Percentiles rank a stretch among this genome's conserved stretches.
Evolutionary conservation across 2,888 invertebrate species (phyloP).

Genomic region (Plagiodera versicolora): DNA sequence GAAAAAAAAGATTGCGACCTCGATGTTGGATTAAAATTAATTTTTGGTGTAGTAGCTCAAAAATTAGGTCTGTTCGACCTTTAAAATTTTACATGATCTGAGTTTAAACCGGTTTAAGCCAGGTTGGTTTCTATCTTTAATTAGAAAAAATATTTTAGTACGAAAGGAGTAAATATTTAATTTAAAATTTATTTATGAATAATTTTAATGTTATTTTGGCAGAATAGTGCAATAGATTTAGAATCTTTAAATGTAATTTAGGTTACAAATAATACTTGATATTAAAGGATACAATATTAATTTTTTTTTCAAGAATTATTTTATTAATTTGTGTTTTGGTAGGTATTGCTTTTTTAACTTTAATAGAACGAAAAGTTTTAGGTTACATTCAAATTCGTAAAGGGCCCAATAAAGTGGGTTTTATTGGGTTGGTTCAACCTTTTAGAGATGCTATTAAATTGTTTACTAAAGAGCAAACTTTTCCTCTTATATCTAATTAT

Average conservation of each 20-base stretch:
- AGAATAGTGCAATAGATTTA: slow-evolving; percentile 73
- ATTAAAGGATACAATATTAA: slow-evolving; percentile 52
- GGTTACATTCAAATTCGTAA: slow-evolving; percentile 74
- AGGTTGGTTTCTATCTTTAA: slow-evolving; percentile 84
- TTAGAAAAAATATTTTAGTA: slow-evolving; percentile 66
- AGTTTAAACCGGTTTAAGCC: slow-evolving; percentile 85
- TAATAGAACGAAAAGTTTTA: slow-evolving; percentile 72
- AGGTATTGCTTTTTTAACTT: slow-evolving; percentile 70
- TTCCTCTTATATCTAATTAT: slow-evolving; percentile 63
- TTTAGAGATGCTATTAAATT: slow-evolving; percentile 75
- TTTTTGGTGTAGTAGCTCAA: slow-evolving; percentile 67
- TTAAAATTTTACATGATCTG: slow-evolving; percentile 78
- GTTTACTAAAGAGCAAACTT: slow-evolving; percentile 67
- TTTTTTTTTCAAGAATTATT: slow-evolving; percentile 52
- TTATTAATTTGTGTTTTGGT: slow-evolving; percentile 65
- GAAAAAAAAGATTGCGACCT: slow-evolving; percentile 78
- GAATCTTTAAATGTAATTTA: slow-evolving; percentile 64
- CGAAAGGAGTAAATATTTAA: slow-evolving; percentile 73
- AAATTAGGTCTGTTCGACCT: slow-evolving; percentile 77
- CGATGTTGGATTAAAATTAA: slow-evolving; percentile 85
- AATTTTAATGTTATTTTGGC: slow-evolving; percentile 60
- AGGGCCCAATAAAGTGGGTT: slow-evolving; percentile 71
- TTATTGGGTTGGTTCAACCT: slow-evolving; percentile 67
- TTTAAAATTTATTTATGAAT: slow-evolving; percentile 57
- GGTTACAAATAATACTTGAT: slow-evolving; percentile 62